Percentiles rank a stretch among this genome's conserved stretches.
Conservation (phyloP, 2,113 vertebrate genomes). For the Phylloscopus trochiloides region DNA sequence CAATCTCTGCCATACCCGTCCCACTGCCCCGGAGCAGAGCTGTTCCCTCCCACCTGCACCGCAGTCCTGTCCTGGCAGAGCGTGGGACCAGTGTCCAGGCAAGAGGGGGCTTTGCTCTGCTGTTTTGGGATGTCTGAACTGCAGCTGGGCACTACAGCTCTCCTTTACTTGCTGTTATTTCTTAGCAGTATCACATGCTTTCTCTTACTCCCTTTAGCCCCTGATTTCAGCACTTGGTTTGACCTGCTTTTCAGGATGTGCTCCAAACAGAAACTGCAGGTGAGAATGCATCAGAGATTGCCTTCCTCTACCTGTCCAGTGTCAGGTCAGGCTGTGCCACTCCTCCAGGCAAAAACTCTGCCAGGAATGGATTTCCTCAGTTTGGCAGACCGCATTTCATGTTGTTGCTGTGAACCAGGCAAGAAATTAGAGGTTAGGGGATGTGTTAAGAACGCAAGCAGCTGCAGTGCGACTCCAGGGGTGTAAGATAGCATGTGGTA, state of each 20-base stretch:
- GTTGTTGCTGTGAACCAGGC: background rate
- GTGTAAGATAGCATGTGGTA: background rate
- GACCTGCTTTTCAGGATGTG: background rate
- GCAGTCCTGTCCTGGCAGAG: accelerated
- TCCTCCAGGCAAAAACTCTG: background rate
- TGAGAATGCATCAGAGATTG: background rate
- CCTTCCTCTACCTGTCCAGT: background rate
- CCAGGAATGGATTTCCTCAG: background rate
- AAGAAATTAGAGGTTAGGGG: background rate
- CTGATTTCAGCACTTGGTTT: background rate
- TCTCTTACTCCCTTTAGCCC: background rate
- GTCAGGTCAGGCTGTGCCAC: background rate
- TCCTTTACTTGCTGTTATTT: background rate
- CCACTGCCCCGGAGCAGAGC: accelerated
- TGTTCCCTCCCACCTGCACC: background rate
- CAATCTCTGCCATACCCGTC: accelerated
- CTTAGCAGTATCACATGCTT: background rate
- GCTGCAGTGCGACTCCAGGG: background rate
- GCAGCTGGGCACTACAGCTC: background rate
- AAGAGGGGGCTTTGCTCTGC: background rate
- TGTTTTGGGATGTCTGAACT: background rate
- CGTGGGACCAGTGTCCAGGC: accelerated
- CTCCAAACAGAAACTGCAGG: background rate
- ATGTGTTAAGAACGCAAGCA: background rate
- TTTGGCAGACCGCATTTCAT: background rate